Percentiles rank a stretch among this genome's conserved stretches.
These are phyloP conservation scores for Pangasius macronema DNA, from an alignment of 2,797 vertebrate genomes.

Conservation along the genomic window DNA sequence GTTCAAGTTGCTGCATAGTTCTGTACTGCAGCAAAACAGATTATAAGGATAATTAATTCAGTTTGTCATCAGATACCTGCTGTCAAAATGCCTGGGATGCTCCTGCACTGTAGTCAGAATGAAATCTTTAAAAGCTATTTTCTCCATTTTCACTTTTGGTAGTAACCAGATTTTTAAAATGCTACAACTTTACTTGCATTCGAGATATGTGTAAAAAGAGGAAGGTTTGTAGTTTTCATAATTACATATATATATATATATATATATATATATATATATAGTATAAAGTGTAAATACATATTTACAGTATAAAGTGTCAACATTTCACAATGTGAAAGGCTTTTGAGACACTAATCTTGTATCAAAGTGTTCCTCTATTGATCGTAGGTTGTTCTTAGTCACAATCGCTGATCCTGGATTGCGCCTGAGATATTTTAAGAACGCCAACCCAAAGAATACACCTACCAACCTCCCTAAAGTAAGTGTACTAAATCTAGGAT, in stretches of 20 bases:
- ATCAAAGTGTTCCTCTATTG: neutral
- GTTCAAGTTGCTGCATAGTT: neutral
- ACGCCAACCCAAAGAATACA: neutral
- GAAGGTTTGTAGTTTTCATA: neutral
- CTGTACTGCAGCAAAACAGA: neutral
- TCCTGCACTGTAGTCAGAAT: neutral
- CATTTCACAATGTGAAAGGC: neutral
- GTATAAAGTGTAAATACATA: no score
- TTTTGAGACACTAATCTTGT: neutral
- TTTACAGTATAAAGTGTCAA: neutral
- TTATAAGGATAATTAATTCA: neutral
- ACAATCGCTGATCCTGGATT: neutral
- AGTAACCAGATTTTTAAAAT: no score
- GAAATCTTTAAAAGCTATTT: neutral
- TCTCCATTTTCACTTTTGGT: neutral
- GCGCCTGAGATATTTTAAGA: conserved; percentile 12
- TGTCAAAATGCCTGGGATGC: neutral
- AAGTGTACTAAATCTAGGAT: neutral
- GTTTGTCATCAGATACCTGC: neutral
- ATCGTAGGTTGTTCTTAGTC: conserved; percentile 9
- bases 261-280: no score
- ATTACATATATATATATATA: neutral
- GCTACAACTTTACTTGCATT: neutral
- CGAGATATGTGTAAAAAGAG: neutral
- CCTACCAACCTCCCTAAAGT: neutral